phyloP scores from a whole-genome alignment of 2,113 vertebrate species.

The Calyptommatus sinebrachiatus region DNA sequence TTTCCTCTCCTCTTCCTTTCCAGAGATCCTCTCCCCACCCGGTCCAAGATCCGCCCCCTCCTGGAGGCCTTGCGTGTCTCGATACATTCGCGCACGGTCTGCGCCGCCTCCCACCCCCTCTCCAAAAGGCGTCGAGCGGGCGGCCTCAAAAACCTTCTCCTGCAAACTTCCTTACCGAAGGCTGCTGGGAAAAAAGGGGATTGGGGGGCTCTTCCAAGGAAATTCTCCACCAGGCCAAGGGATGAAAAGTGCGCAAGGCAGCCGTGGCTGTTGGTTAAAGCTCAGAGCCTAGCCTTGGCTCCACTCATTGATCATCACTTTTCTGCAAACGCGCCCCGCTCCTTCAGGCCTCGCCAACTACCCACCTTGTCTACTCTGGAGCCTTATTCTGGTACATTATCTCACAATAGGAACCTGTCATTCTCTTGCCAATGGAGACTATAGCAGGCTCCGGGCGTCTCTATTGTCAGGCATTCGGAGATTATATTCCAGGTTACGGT shows the following conservation, averaged over 20 bases:
- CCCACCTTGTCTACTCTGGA: conserved; percentile 30
- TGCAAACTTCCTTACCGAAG: not conserved
- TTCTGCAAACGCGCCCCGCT: conserved; percentile 4
- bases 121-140: too few relatives aligned
- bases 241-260: not conserved
- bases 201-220: not conserved
- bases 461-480: too few relatives aligned
- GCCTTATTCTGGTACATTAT: too few relatives aligned
- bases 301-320: not conserved
- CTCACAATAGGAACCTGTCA: too few relatives aligned
- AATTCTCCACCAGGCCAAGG: not conserved
- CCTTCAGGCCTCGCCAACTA: conserved; percentile 29
- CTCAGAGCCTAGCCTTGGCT: not conserved
- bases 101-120: too few relatives aligned
- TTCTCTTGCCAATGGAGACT: too few relatives aligned
- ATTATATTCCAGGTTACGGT: too few relatives aligned
- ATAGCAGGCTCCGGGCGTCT: too few relatives aligned
- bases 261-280: not conserved
- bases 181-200: not conserved
- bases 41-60: not conserved
- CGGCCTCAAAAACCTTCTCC: not conserved
- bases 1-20: not conserved
- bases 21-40: not conserved
- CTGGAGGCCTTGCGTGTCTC: too few relatives aligned
- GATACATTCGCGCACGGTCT: too few relatives aligned